These are phyloP conservation scores for Sceliomorpha sp. DNA, from an alignment of 2,888 invertebrate species.

Conservation along the genomic window DNA sequence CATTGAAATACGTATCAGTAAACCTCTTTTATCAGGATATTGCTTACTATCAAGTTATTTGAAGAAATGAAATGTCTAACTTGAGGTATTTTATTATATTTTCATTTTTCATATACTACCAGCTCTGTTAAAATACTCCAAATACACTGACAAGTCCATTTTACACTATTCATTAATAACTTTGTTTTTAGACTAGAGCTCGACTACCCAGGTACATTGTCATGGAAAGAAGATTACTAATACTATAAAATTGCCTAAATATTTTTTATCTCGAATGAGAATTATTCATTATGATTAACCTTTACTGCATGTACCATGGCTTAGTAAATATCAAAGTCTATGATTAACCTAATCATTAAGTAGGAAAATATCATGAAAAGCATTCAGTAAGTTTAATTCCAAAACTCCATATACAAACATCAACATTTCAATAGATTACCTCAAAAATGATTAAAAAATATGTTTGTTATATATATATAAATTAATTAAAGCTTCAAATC, in stretches of 20 bases:
- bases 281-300: slow-evolving; percentile 61
- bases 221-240: slow-evolving; percentile 44
- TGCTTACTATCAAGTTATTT: too few relatives aligned
- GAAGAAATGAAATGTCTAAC: too few relatives aligned
- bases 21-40: too few relatives aligned
- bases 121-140: slow-evolving; percentile 40
- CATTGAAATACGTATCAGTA: too few relatives aligned
- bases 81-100: not conserved
- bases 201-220: slow-evolving; percentile 49
- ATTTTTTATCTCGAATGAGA: slow-evolving; percentile 23
- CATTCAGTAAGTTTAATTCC: too few relatives aligned
- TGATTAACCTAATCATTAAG: not conserved
- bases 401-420: too few relatives aligned
- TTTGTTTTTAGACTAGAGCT: slow-evolving; percentile 38
- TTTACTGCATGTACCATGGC: slow-evolving; percentile 75
- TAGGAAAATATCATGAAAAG: not conserved
- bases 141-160: slow-evolving; percentile 29
- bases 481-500: not conserved
- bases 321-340: slow-evolving; percentile 63
- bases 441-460: too few relatives aligned
- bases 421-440: slow-evolving; percentile 1
- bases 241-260: slow-evolving; percentile 36
- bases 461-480: not conserved
- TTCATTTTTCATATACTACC: slow-evolving; percentile 10
- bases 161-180: slow-evolving; percentile 32